Percentiles rank a stretch among this genome's conserved stretches.
Evolutionary conservation across 2,888 invertebrate species (phyloP).

Genomic region (Idaea biselata): DNA sequence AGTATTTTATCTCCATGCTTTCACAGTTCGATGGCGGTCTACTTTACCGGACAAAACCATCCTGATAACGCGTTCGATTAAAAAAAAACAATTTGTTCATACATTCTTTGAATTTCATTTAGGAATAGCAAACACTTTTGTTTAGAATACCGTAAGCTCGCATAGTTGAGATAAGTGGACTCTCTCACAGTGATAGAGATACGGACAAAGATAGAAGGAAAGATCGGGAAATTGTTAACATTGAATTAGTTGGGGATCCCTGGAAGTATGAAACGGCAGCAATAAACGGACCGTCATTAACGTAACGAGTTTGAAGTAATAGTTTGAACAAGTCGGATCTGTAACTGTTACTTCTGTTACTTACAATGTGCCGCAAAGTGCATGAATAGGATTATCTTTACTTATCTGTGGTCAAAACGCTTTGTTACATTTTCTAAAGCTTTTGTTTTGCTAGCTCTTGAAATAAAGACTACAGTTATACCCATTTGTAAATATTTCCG

Average conservation of each 20-base stretch:
- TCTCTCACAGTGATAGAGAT: constrained; percentile 28
- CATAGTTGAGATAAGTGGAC: constrained; percentile 44
- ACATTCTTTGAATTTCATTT: constrained; percentile 27
- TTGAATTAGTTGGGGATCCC: constrained; percentile 31
- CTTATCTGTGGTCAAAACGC: constrained; percentile 3
- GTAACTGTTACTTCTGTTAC: constrained; percentile 26
- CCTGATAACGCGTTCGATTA: constrained; percentile 29
- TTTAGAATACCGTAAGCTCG: constrained; percentile 46
- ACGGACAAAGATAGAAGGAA: constrained; percentile 35
- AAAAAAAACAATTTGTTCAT: constrained; percentile 15
- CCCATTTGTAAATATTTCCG: background rate
- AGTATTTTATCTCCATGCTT: constrained; percentile 71
- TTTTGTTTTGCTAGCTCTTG: background rate
- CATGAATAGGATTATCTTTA: constrained; percentile 1
- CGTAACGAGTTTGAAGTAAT: constrained; percentile 15
- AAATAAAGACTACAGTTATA: background rate
- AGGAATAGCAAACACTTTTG: constrained; percentile 24
- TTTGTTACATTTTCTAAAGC: background rate
- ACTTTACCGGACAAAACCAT: constrained; percentile 71
- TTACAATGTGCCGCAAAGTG: constrained; percentile 17
- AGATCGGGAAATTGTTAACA: constrained; percentile 37
- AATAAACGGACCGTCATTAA: constrained; percentile 28
- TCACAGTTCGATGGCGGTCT: constrained; percentile 72
- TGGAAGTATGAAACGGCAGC: constrained; percentile 28
- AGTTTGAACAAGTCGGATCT: constrained; percentile 20